Conservation (phyloP, 2,797 vertebrate species). For the Staurois parvus region DNA sequence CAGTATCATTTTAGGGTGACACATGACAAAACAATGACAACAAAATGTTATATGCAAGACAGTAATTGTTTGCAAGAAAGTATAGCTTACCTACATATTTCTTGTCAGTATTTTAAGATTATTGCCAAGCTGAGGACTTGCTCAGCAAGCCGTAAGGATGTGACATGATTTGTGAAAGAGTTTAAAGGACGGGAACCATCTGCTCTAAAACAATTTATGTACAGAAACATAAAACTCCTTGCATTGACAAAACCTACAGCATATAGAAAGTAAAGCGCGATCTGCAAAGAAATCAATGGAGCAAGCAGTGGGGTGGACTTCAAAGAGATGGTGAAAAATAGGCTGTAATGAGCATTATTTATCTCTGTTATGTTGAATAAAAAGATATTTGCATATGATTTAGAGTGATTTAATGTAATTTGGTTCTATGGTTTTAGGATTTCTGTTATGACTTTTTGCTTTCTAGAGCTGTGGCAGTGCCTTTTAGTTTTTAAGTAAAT, state of each 20-base stretch:
- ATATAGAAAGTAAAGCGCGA: conserved; percentile 11
- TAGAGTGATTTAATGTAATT: neutral
- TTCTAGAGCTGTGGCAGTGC: neutral
- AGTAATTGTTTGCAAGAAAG: neutral
- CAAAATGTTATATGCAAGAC: neutral
- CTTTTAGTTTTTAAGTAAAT: neutral
- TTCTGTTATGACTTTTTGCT: neutral
- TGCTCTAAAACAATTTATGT: conserved; percentile 1
- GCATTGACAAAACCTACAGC: neutral
- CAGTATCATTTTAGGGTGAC: neutral
- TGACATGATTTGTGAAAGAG: conserved; percentile 38
- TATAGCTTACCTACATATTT: conserved; percentile 11
- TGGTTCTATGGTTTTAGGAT: neutral
- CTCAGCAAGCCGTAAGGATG: conserved; percentile 26
- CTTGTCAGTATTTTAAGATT: neutral
- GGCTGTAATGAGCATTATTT: conserved; percentile 28
- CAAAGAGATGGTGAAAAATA: neutral
- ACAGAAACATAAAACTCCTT: neutral
- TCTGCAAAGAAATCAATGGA: conserved; percentile 16
- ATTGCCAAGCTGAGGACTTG: neutral
- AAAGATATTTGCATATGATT: neutral
- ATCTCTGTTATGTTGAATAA: neutral
- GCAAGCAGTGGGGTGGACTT: neutral
- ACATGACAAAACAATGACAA: conserved; percentile 11
- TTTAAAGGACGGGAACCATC: conserved; percentile 22